These are phyloP conservation scores for Acrobasis suavella DNA, from an alignment of 2,888 invertebrate genomes.

Conservation along the genomic window DNA sequence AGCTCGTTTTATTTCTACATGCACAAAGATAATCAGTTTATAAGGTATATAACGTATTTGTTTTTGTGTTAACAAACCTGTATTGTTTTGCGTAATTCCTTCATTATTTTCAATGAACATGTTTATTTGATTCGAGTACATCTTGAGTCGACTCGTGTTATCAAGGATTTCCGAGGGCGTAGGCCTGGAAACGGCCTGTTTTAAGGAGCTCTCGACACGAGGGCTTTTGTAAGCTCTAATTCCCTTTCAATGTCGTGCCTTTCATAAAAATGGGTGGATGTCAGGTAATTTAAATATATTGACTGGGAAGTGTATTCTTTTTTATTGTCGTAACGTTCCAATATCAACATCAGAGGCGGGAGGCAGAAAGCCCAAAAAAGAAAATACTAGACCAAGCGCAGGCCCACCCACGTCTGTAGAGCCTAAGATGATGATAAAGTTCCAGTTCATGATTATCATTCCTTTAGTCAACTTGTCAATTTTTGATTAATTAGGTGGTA, in stretches of 20 bases:
- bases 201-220: not conserved
- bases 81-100: slow-evolving; percentile 38
- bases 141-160: slow-evolving; percentile 35
- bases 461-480: too few relatives aligned
- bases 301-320: too few relatives aligned
- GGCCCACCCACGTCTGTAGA: too few relatives aligned
- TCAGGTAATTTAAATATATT: not conserved
- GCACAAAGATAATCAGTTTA: not conserved
- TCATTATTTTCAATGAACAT: slow-evolving; percentile 53
- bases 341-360: too few relatives aligned
- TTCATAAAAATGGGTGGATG: not conserved
- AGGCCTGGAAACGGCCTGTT: slow-evolving; percentile 1
- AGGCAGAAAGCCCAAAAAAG: too few relatives aligned
- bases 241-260: not conserved
- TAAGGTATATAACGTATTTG: slow-evolving; percentile 40
- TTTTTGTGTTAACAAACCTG: slow-evolving; percentile 48
- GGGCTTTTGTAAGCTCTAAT: slow-evolving; percentile 4
- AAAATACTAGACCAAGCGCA: too few relatives aligned
- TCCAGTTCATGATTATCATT: too few relatives aligned
- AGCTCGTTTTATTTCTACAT: not conserved
- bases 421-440: too few relatives aligned
- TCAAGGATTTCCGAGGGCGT: slow-evolving; percentile 26
- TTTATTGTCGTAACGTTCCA: too few relatives aligned
- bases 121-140: slow-evolving; percentile 47
- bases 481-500: too few relatives aligned